Evolutionary conservation across 2,888 invertebrate genomes (phyloP).

Genomic region (Pseudococcus jackbeardsleyi): DNA sequence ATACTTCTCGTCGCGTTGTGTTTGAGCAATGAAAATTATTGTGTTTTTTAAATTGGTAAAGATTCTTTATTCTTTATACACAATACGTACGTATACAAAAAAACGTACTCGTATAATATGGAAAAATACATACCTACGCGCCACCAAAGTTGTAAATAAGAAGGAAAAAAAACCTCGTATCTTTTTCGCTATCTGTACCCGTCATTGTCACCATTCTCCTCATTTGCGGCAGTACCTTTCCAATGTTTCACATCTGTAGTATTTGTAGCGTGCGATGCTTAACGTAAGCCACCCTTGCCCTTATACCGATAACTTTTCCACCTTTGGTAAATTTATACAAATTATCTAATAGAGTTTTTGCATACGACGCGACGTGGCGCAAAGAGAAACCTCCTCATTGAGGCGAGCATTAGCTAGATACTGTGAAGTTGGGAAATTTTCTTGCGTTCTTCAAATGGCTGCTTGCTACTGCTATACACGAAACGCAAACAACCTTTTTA

Average conservation of each 20-base stretch:
- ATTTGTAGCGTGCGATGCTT: too few species aligned
- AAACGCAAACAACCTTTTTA: slow-evolving; percentile 42
- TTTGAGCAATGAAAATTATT: slow-evolving; percentile 18
- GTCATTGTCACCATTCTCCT: too few species aligned
- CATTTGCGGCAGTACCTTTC: too few species aligned
- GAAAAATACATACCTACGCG: too few species aligned
- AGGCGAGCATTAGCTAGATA: neutral
- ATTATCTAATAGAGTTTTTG: too few species aligned
- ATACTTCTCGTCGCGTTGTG: neutral
- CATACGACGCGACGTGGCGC: neutral
- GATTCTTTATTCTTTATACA: slow-evolving; percentile 7
- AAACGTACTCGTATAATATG: too few species aligned
- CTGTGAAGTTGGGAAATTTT: slow-evolving; percentile 13
- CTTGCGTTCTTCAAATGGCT: slow-evolving; percentile 8
- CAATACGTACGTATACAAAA: too few species aligned
- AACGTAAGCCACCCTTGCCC: neutral
- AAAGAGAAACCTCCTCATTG: neutral
- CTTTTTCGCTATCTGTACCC: too few species aligned
- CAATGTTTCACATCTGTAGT: too few species aligned
- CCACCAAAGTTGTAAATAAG: too few species aligned
- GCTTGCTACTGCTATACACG: neutral
- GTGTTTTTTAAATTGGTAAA: slow-evolving; percentile 30
- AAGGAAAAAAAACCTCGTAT: too few species aligned
- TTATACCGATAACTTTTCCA: neutral
- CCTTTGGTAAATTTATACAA: too few species aligned